phyloP scores from a whole-genome alignment of 2,113 vertebrate genomes.

The Xenopus borealis region DNA sequence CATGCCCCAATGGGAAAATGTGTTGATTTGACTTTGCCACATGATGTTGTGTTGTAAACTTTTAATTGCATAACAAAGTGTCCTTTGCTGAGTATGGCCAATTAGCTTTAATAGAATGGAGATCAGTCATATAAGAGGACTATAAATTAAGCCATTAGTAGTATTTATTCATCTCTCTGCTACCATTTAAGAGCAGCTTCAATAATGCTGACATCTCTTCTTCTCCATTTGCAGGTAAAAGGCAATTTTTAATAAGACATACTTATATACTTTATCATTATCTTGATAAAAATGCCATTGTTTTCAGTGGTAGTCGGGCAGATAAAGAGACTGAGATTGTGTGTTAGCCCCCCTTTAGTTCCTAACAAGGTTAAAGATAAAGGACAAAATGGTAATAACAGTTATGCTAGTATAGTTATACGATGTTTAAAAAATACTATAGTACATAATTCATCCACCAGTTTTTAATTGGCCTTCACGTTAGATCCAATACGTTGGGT shows the following conservation, averaged over 20 bases:
- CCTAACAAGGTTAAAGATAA: too few relatives aligned
- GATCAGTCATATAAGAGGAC: not conserved
- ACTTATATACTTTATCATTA: too few relatives aligned
- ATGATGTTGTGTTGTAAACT: constrained; percentile 8
- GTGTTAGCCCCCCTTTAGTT: too few relatives aligned
- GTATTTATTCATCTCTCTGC: constrained; percentile 3
- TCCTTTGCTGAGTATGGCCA: constrained; percentile 13
- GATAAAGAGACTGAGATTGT: not conserved
- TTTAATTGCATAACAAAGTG: constrained; percentile 9
- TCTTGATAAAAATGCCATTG: constrained; percentile 7
- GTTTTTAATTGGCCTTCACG: too few relatives aligned
- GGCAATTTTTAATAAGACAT: constrained; percentile 29
- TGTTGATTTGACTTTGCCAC: not conserved
- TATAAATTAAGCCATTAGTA: constrained; percentile 18
- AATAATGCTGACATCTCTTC: constrained; percentile 16
- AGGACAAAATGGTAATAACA: too few relatives aligned
- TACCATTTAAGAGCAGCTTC: constrained; percentile 6
- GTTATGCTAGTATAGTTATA: too few relatives aligned
- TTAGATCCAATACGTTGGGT: too few relatives aligned
- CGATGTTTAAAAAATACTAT: too few relatives aligned
- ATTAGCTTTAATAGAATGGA: constrained; percentile 22
- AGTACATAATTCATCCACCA: too few relatives aligned
- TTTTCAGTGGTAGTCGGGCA: constrained; percentile 1
- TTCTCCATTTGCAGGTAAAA: constrained; percentile 30
- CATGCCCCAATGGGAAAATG: not conserved